phyloP scores from a whole-genome alignment of 2,888 invertebrate species.

The Choristoneura rosaceana region DNA sequence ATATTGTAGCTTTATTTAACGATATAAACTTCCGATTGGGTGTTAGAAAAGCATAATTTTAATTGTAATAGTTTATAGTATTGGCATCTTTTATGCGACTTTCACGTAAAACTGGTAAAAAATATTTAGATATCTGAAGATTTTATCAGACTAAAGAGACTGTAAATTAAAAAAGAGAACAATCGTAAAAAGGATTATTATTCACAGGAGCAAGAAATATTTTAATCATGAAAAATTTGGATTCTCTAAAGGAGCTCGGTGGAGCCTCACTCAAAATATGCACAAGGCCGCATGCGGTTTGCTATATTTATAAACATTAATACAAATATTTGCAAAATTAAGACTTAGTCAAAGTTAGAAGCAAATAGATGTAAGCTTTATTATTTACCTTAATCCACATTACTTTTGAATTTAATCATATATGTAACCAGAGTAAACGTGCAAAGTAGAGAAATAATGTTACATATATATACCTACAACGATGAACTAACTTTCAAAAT shows the following conservation, averaged over 20 bases:
- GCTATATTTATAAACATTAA: neutral
- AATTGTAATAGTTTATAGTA: neutral
- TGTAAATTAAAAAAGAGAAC: constrained; percentile 20
- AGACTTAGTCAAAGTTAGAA: neutral
- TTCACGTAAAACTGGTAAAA: neutral
- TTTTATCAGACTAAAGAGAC: constrained; percentile 11
- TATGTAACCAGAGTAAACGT: neutral
- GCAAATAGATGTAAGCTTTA: neutral
- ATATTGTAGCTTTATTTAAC: neutral
- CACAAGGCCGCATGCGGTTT: neutral
- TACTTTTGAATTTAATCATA: neutral
- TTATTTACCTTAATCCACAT: neutral
- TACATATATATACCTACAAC: neutral
- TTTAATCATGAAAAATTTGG: constrained; percentile 32
- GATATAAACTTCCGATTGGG: neutral
- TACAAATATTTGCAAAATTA: neutral
- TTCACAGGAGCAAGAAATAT: constrained; percentile 27
- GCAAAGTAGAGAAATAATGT: neutral
- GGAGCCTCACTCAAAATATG: constrained; percentile 5
- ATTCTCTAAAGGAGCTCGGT: neutral
- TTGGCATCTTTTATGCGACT: neutral
- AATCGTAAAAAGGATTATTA: constrained; percentile 27
- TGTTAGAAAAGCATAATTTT: neutral
- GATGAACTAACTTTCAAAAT: neutral
- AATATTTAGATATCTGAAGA: constrained; percentile 1